These are phyloP conservation scores for Colaptes auratus DNA, from an alignment of 2,113 vertebrate species.

Conservation along the genomic window DNA sequence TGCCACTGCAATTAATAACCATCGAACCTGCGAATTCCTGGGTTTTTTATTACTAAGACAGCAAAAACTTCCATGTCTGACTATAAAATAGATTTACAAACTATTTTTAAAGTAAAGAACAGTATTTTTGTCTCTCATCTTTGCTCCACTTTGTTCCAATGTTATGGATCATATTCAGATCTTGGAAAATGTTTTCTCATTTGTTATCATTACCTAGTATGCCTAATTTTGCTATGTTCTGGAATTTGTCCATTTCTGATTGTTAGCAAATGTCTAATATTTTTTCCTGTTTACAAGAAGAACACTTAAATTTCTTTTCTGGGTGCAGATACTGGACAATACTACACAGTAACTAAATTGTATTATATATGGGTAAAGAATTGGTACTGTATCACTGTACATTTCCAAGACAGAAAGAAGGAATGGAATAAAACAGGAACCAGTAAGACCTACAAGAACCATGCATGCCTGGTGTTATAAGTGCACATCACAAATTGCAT, in stretches of 20 bases:
- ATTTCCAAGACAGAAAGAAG: background rate
- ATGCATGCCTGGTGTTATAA: accelerated
- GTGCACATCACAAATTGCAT: background rate
- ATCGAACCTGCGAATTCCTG: background rate
- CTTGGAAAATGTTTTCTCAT: background rate
- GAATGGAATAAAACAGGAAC: background rate
- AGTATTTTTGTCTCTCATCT: background rate
- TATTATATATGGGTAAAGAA: background rate
- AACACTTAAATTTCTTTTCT: background rate
- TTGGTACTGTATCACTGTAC: background rate
- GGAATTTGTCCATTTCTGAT: background rate
- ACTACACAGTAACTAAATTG: background rate
- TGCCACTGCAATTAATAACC: background rate
- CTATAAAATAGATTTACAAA: background rate
- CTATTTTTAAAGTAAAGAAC: background rate
- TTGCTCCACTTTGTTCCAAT: background rate
- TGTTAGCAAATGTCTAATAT: background rate
- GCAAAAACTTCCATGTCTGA: background rate
- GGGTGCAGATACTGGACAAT: background rate
- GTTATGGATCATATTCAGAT: background rate
- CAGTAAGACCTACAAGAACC: background rate
- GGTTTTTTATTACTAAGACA: background rate
- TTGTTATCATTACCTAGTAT: background rate
- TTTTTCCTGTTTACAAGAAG: background rate
- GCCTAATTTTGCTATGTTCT: background rate